Conservation (phyloP, 2,113 vertebrate species). For the Hippoglossus stenolepis region DNA sequence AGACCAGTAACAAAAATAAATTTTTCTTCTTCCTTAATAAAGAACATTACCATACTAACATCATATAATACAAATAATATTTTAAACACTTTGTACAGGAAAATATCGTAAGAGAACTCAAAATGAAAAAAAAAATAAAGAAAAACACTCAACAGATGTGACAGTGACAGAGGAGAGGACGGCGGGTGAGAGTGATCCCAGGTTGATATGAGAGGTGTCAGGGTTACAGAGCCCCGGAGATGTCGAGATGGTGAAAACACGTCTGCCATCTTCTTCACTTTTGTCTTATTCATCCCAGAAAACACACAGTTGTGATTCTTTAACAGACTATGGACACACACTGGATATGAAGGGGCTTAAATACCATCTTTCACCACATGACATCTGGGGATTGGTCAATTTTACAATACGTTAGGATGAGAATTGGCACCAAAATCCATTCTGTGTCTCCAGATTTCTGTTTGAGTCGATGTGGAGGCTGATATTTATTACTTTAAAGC, state of each 20-base stretch:
- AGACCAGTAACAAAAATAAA: conserved; percentile 99
- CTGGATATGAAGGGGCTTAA: conserved; percentile 31
- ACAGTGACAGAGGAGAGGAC: conserved; percentile 84
- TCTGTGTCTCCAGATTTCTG: neutral
- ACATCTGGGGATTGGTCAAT: neutral
- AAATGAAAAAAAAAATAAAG: conserved; percentile 60
- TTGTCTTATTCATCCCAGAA: conserved; percentile 35
- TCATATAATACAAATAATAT: conserved; percentile 99
- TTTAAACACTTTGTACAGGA: conserved; percentile 98
- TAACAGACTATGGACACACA: neutral
- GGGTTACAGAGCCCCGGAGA: conserved; percentile 54
- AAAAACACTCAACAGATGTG: conserved; percentile 85
- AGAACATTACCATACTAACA: conserved; percentile 99
- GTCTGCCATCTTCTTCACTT: conserved; percentile 28
- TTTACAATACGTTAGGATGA: neutral
- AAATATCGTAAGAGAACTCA: conserved; percentile 85
- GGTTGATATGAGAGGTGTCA: conserved; percentile 55
- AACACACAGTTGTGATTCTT: neutral
- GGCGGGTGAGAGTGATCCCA: conserved; percentile 47
- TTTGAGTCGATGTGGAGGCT: neutral
- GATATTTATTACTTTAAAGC: too few relatives aligned
- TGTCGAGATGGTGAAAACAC: conserved; percentile 55
- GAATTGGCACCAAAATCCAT: conserved; percentile 33
- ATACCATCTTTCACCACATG: neutral
- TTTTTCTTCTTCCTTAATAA: conserved; percentile 98